Conservation (phyloP, 1,140 invertebrate genomes). For the Macrotrachela quadricornifera region DNA sequence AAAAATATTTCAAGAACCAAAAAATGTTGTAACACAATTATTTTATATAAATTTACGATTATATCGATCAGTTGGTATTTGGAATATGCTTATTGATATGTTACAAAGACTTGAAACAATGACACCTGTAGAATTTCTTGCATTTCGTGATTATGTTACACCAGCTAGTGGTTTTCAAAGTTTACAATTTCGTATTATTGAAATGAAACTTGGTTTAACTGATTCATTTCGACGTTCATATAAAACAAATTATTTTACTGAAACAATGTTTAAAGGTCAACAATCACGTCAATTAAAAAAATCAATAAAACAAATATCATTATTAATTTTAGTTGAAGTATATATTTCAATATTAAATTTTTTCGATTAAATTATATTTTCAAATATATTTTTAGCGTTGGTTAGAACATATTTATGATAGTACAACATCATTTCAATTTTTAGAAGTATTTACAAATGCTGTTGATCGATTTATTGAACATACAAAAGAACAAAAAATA, state of each 20-base stretch:
- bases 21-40: not conserved
- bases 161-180: constrained; percentile 94
- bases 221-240: constrained; percentile 68
- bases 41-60: not conserved
- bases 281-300: constrained; percentile 40
- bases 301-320: constrained; percentile 59
- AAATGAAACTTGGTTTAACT: constrained; percentile 83
- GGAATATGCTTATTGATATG: constrained; percentile 61
- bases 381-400: no score
- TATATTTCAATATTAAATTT: no score
- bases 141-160: constrained; percentile 64
- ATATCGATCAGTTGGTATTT: not conserved
- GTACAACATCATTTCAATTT: no score
- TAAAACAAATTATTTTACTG: constrained; percentile 67
- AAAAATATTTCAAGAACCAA: constrained; percentile 43
- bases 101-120: constrained; percentile 91
- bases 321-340: constrained; percentile 57
- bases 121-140: constrained; percentile 89
- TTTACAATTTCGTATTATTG: constrained; percentile 75
- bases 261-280: constrained; percentile 57
- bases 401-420: no score
- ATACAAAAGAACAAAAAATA: no score
- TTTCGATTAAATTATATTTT: no score
- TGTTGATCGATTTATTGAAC: no score
- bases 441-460: no score